Evolutionary conservation across 2,888 invertebrate species (phyloP), one percentile per base, ranked within the genome.

Genomic region (Campoletis raptor): DNA sequence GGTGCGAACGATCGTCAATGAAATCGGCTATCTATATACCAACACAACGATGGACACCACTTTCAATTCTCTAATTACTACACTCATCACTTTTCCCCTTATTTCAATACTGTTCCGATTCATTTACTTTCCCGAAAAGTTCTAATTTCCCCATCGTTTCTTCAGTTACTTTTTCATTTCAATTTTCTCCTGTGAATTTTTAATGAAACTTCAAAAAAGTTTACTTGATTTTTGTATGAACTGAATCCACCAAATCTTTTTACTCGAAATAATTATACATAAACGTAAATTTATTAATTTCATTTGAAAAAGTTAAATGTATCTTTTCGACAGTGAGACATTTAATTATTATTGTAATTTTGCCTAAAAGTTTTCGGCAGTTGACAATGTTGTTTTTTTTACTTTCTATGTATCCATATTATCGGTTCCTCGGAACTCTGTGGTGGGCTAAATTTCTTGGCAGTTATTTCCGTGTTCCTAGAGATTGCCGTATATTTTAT

Each of bases 401-500:
- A 30, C 30, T 30, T 30, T 30, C 30, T 30, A 30, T n/a, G 21
- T 42, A 36, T 37, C 37, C 37, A 42, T 80, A n/a, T 42, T 69
- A 42, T 79, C 45, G 45, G 57, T 57, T 37, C 30, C 37, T 36
- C 6, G 61, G 69, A 45, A 52, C 40, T 80, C 15, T 37, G 61
- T 12, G 76, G 45, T 83, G 5, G 61, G 84, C 45, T 80, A 64
- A 84, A 76, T 84, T 84, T 84, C 84, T 84, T 84, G 84, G 80
- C 84, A 69, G 45, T 61, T 72, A 69, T 48, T 80, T 80, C 21
- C 57, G 74, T 48, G 76, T 40, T 80, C 76, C 57, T 67, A 37
- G 42, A 70, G 24, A 64, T 70, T 15, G 57, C 64, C 70, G 84
- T 84, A 80, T 76, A 21, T 70, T 74, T 80, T 45, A 15, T 48